Percentiles rank a stretch among this genome's conserved stretches.
Conservation (phyloP, 2,113 vertebrate species). For the Gobio gobio region DNA sequence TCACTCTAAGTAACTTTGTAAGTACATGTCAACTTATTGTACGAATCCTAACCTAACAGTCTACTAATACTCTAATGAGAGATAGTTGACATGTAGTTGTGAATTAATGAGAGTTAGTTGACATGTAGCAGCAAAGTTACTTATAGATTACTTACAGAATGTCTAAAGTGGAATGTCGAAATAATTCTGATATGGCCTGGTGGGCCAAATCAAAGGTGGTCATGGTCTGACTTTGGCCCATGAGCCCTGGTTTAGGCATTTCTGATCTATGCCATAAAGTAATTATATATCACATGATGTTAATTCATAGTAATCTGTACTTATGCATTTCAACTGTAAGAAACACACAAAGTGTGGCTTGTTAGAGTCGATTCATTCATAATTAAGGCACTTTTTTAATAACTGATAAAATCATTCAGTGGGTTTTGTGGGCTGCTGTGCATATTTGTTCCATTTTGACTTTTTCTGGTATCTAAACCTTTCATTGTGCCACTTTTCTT, state of each 20-base stretch:
- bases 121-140: no score
- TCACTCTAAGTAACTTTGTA: no score
- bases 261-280: background rate
- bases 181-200: background rate
- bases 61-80: no score
- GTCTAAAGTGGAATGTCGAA: no score
- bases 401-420: background rate
- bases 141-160: no score
- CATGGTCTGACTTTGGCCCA: background rate
- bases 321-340: background rate
- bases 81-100: no score
- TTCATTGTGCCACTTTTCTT: constrained; percentile 47
- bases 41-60: no score
- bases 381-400: background rate
- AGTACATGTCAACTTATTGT: no score
- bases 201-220: background rate
- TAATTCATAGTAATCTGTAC: background rate
- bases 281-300: background rate
- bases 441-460: background rate
- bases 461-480: constrained; percentile 44
- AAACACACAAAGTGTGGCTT: background rate
- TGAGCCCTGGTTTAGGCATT: background rate
- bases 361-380: background rate
- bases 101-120: no score
- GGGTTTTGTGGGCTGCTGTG: background rate